phyloP scores from a whole-genome alignment of 2,888 invertebrate species.

The Pyrrhosoma nymphula region DNA sequence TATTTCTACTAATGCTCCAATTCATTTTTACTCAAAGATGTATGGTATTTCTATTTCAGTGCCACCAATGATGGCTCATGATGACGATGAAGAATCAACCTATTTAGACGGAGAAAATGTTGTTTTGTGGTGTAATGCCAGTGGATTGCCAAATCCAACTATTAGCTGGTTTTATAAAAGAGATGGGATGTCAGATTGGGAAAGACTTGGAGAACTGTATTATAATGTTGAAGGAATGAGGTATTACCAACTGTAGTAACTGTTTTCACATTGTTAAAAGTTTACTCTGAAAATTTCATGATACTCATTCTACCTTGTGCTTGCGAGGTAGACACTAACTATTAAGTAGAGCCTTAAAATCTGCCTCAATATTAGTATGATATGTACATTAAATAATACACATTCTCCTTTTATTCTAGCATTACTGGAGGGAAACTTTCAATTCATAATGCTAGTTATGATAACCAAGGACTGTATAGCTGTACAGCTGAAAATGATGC shows the following conservation, averaged over 20 bases:
- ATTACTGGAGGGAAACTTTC: conserved; percentile 74
- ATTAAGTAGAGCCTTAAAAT: no score
- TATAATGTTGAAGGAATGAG: neutral
- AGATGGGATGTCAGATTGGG: conserved; percentile 40
- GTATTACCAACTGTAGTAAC: conserved; percentile 75
- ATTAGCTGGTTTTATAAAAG: conserved; percentile 49
- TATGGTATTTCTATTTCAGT: neutral
- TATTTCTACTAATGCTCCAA: no score
- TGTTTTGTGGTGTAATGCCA: conserved; percentile 53
- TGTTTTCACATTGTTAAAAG: conserved; percentile 73
- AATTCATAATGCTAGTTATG: conserved; percentile 77
- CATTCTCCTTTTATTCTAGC: conserved; percentile 28
- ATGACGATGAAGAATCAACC: conserved; percentile 47
- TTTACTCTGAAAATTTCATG: no score
- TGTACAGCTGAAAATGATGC: conserved; percentile 82
- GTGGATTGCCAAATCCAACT: conserved; percentile 47
- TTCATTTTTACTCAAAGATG: neutral
- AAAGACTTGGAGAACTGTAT: conserved; percentile 38
- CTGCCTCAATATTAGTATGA: no score
- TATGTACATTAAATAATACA: no score
- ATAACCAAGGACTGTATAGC: conserved; percentile 80
- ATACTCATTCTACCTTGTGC: no score
- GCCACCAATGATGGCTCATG: neutral
- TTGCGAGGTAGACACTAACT: conserved; percentile 73
- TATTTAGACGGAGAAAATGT: conserved; percentile 7